Conservation (phyloP, 2,113 vertebrate genomes). For the Probosciger aterrimus region DNA sequence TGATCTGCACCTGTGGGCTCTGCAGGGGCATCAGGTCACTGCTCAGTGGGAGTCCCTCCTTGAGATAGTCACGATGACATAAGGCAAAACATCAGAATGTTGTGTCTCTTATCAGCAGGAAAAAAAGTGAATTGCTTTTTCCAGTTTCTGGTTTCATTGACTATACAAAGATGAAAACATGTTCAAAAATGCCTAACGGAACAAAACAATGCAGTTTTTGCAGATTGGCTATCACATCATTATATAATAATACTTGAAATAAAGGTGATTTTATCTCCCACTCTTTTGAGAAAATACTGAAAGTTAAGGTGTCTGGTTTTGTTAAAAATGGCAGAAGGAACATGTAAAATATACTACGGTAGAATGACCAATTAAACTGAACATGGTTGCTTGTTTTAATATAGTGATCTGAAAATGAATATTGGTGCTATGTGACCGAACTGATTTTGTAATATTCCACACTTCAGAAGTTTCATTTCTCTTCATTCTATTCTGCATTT, state of each 20-base stretch:
- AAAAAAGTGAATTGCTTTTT: not conserved
- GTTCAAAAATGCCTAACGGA: not conserved
- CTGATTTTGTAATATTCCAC: not conserved
- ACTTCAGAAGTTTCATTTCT: not conserved
- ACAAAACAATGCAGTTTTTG: not conserved
- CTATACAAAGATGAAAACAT: not conserved
- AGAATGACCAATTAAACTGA: not conserved
- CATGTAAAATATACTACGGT: not conserved
- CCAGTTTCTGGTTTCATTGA: not conserved
- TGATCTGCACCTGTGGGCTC: not conserved
- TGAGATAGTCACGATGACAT: not conserved
- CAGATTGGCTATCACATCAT: not conserved
- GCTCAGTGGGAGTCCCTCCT: not conserved
- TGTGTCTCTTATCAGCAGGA: not conserved
- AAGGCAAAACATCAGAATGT: not conserved
- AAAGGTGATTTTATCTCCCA: not conserved
- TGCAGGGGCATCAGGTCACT: not conserved
- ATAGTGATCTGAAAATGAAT: not conserved
- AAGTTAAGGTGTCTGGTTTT: not conserved
- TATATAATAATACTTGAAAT: not conserved
- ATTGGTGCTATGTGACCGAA: not conserved
- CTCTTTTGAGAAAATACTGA: not conserved
- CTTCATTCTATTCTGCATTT: not conserved
- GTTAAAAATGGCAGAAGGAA: not conserved
- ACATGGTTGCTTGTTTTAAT: not conserved